phyloP scores from a whole-genome alignment of 2,113 vertebrate genomes.

The Axis porcinus region DNA sequence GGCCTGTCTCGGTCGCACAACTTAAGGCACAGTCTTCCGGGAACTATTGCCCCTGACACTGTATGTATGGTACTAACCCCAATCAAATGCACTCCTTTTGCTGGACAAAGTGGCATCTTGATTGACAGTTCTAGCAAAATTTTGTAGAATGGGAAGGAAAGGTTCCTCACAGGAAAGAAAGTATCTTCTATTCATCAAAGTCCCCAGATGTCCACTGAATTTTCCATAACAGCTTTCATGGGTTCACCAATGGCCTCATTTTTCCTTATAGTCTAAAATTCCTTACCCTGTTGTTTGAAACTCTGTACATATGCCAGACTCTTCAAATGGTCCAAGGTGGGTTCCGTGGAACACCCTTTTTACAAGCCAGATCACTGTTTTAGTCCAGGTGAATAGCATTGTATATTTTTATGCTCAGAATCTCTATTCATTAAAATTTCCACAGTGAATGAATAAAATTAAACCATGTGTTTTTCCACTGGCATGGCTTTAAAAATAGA shows the following conservation, averaged over 20 bases:
- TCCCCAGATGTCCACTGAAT: not conserved
- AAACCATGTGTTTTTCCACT: not conserved
- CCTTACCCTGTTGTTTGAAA: not conserved
- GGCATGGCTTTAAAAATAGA: conserved; percentile 34
- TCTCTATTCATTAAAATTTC: conserved; percentile 18
- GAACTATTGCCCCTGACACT: not conserved
- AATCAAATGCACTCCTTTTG: not conserved
- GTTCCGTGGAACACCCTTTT: not conserved
- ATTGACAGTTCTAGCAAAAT: not conserved
- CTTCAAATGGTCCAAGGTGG: not conserved
- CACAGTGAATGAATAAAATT: conserved; percentile 4
- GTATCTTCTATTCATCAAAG: not conserved
- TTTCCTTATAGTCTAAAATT: not conserved
- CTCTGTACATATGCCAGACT: not conserved
- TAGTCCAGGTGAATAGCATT: not conserved
- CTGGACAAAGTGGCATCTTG: not conserved
- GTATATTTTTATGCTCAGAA: not conserved
- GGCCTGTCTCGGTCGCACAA: not conserved
- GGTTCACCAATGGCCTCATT: not conserved
- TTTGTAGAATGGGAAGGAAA: not conserved
- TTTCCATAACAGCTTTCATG: not conserved
- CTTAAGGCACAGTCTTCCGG: not conserved
- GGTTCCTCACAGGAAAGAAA: not conserved
- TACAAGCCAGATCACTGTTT: not conserved
- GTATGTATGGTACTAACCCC: not conserved